Evolutionary conservation across 2,113 vertebrate genomes (phyloP), one percentile per base, ranked within the genome.

Genomic region (Crotalus tigris): DNA sequence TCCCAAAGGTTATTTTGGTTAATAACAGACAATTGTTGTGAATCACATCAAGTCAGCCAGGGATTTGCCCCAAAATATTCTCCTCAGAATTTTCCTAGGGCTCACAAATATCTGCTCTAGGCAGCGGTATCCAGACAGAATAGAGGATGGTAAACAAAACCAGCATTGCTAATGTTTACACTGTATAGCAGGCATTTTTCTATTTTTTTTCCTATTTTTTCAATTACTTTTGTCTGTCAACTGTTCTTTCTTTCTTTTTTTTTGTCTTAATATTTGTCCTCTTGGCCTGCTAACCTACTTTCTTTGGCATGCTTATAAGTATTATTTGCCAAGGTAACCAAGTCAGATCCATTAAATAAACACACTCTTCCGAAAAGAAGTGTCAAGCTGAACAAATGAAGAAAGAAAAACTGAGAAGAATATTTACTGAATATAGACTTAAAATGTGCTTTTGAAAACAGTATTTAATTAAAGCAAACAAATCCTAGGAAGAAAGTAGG

Each of bases 151-250:
- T 93, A 93, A 93, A 95, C 86, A 96, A 96, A 97, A 87, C 59
- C 92, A 96, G 91, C 90, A 94, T 86, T 93, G 94, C 87, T 13
- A 93, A 55, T 92, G 90, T 96, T 96, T 94, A 94, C 95, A 91
- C 94, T 95, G 33, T 88, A 49, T 59, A 92, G 90, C 87, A 91
- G 59, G 92, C 44, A 29, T 90, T 90, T 90, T 21, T 93, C 91
- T 55, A 75, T 91, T 44, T 55, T 87, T 93, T 91, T 49, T 46
- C 4, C 90, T 87, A 17, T 17, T 44, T 94, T 90, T 89, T 94
- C 96, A 96, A 96, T 93, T 95, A 95, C 93, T 96, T 96, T 95
- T 96, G 93, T 96, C 95, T 95, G 94, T 97, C 95, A 96, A 93
- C 92, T 13, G 3, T 86, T 96, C 85, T 61, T 91, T 85, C 95